Base-by-base conservation (phyloP, 1,140 invertebrate species). In the Lamellibrachia luymesi region DNA sequence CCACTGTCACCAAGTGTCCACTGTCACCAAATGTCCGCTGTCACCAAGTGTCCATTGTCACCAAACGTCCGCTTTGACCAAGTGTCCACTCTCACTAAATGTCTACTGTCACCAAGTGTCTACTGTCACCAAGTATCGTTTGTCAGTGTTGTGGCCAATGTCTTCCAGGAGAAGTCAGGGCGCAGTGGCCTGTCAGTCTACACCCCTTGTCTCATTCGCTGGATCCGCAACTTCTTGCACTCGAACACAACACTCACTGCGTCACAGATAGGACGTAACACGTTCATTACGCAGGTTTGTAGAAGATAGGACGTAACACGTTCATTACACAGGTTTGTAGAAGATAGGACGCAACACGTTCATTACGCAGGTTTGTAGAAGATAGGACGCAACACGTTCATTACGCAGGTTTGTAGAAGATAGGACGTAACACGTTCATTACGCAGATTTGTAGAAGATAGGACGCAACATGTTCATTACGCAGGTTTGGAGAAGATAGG, bases 221-320 rank as follows among this genome's bases (percentile, higher is more conserved):
- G 96, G 96, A 96, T 96, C 50, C 94, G 95, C 49, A 90, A 93
- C 17, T 96, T 96, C 92, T 94, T 96, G 2, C 94, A 94, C 51
- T 93, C 94, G 25, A 96, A 96, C 93, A 94, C 95, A n/a, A 95
- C 96, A 93, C 96, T 96, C 95, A 95, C 94, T 6, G 95, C 96
- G 2, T 95, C 96, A 22, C 50, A 94, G 92, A 95, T 96, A 50
- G 95, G 95, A 5, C 95, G 96, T 93, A 96, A 96, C 94, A 95
- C 95, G 94, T 94, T 96, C 25, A 94, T 95, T 7, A 93, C 51
- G 80, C 93, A 93, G 91, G 93, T 93, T 38, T 38, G 38, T 38
- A 38, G 38, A 38, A 38, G 38, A 38, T 38, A 13, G 6, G 52
- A 7, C 52, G 6, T 6, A 13, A 7, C 52, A 7, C 13, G 13